These are phyloP conservation scores for Parus major DNA, from an alignment of 2,113 vertebrate genomes.

Conservation along the genomic window DNA sequence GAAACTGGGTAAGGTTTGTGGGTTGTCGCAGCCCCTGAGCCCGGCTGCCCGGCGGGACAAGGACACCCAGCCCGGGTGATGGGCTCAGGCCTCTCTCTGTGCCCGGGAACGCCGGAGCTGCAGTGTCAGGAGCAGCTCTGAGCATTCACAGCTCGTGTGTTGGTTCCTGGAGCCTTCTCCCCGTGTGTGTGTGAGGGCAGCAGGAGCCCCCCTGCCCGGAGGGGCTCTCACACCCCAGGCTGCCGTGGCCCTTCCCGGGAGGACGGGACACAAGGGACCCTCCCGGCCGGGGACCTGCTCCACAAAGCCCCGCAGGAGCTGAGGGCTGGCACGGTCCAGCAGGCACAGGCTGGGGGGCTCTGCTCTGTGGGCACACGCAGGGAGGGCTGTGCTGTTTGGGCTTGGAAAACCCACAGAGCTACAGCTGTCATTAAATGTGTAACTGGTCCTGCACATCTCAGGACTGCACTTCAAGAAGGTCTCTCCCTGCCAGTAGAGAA, in stretches of 20 bases:
- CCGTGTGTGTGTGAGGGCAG: fast-evolving
- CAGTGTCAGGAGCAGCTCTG: background rate
- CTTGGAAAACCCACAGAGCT: background rate
- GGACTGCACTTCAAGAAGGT: fast-evolving
- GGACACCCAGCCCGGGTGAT: fast-evolving
- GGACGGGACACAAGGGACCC: background rate
- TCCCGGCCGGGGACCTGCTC: fast-evolving
- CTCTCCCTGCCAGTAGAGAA: fast-evolving
- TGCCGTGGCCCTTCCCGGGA: fast-evolving
- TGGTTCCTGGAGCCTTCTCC: background rate
- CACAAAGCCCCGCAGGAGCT: fast-evolving
- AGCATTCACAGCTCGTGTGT: fast-evolving
- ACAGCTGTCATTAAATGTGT: fast-evolving
- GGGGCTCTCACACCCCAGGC: background rate
- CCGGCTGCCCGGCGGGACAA: fast-evolving
- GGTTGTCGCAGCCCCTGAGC: fast-evolving
- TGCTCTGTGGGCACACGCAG: fast-evolving
- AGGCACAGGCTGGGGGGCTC: fast-evolving
- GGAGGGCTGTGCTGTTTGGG: fast-evolving
- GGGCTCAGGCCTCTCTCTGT: background rate
- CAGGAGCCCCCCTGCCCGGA: fast-evolving
- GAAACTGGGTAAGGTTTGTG: too few species aligned
- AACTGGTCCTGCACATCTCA: background rate
- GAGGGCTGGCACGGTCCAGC: fast-evolving
- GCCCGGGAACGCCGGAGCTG: background rate